phyloP scores from a whole-genome alignment of 2,113 vertebrate species.

The Mobula hypostoma region DNA sequence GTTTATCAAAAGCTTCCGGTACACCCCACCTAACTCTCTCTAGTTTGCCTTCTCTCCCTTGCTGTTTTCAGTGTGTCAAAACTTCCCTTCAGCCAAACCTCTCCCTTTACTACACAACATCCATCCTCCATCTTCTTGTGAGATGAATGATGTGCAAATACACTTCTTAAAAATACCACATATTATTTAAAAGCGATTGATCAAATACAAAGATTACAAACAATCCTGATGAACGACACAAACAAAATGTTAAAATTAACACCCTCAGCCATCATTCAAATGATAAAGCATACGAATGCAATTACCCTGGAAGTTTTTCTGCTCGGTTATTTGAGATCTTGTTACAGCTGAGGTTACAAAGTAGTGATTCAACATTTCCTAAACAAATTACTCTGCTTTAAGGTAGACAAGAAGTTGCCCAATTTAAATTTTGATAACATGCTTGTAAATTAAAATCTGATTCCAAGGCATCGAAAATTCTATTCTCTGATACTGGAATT shows the following conservation, averaged over 20 bases:
- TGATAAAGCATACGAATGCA: background rate
- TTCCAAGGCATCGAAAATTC: background rate
- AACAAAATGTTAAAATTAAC: background rate
- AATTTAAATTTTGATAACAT: background rate
- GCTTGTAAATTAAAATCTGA: background rate
- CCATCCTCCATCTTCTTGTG: background rate
- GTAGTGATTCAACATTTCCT: background rate
- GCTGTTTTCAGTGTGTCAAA: background rate
- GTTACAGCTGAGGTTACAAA: background rate
- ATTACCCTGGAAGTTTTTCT: background rate
- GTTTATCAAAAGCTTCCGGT: background rate
- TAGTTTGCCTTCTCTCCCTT: too few species aligned
- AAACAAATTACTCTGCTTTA: background rate
- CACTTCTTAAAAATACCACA: background rate
- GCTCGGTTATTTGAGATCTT: background rate
- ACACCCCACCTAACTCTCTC: background rate
- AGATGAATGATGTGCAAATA: background rate
- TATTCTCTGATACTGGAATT: background rate
- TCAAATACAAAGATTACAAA: constrained; percentile 5
- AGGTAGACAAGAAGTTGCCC: background rate
- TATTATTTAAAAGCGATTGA: background rate
- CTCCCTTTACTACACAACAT: background rate
- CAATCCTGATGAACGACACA: background rate
- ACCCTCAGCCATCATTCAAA: background rate
- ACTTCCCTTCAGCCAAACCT: background rate